Base-by-base conservation (phyloP, 2,113 vertebrate genomes). In the Callionymus lyra region DNA sequence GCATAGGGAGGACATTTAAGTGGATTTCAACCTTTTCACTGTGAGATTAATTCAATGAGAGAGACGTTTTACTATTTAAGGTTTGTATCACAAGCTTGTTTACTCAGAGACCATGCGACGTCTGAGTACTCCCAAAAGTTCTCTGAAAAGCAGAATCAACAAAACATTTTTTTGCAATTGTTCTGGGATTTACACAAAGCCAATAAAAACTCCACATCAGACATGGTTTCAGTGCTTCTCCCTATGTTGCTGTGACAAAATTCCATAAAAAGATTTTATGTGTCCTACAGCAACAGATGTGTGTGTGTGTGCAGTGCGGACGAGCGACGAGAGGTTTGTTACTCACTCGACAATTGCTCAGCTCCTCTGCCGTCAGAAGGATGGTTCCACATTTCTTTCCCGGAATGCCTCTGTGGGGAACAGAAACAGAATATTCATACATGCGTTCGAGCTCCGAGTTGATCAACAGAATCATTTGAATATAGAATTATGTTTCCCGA, bases 301-400 rank as follows among this genome's bases (percentile, higher is more conserved):
- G 58, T 56, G 12, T 41, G 43, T 56, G 39, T 46, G n/a, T 61
- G 44, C 55, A 42, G 31, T 44, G 34, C 41, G 35, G 38, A 48
- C 56, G 40, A 34, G 40, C 46, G 16, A 27, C 41, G 39, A 56
- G 49, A 63, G 57, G 46, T 51, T 58, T 39, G 44, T 53, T 47
- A 84, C 84, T 80, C 60, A 86, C 84, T 65, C 84, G 74, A 68
- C 84, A 86, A 50, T 86, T 86, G 57, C 84, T 82, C 31, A 86
- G 72, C 59, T 86, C 84, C 50, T 86, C 84, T 46, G 78, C 84
- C 34, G 76, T 74, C 47, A 85, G 58, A 68, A 86, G 49, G 63
- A 86, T 77, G 2, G 55, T 71, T 15, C 84, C 84, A 27, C 84
- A 86, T 60, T 83, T 86, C 77, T 86, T 86, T 38, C 84, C 84